Evolutionary conservation across 2,888 invertebrate species (phyloP), one percentile per base, ranked within the genome.

Genomic region (Hypselothyrea guttata): DNA sequence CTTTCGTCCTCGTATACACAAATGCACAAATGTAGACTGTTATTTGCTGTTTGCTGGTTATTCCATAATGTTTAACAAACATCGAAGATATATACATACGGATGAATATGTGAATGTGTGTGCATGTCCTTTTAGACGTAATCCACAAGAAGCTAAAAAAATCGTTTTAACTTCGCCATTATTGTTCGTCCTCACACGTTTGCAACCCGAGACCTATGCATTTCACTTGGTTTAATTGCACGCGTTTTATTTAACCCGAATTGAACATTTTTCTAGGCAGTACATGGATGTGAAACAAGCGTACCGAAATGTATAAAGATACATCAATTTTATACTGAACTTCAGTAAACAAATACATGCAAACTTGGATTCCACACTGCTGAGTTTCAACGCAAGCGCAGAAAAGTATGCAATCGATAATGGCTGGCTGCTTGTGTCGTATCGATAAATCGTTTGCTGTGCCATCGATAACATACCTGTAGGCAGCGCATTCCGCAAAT

Each of bases 271-370:
- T 44, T 45, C n/a, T 9, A 18, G 37, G 16, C 30, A 46, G 56
- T 22, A 22, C 54, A 65, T 31, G 59, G 64, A 63, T 60, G 45
- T 55, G 48, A 70, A 69, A 52, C 42, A 56, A 56, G 58, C 58
- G 42, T 46, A 69, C 60, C 57, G 58, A 78, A 65, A 57, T 53
- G 68, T 70, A 61, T 57, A 73, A 71, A 69, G 57, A 71, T 52
- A 71, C 59, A 63, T 57, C 72, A 52, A 59, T 73, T 65, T 54
- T 35, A 58, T 59, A 59, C 63, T 63, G 38, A 66, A 59, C 31
- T 58, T 60, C 58, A 63, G 70, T 78, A 78, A 79, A 78, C 75
- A 78, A 77, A 77, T 73, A 78, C 73, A 78, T 73, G 62, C 61
- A 77, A 63, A 79, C 73, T 61, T 52, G 13, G 35, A 41, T 45